Conservation (phyloP, 2,797 vertebrate species). For the Heliangelus exortis region DNA sequence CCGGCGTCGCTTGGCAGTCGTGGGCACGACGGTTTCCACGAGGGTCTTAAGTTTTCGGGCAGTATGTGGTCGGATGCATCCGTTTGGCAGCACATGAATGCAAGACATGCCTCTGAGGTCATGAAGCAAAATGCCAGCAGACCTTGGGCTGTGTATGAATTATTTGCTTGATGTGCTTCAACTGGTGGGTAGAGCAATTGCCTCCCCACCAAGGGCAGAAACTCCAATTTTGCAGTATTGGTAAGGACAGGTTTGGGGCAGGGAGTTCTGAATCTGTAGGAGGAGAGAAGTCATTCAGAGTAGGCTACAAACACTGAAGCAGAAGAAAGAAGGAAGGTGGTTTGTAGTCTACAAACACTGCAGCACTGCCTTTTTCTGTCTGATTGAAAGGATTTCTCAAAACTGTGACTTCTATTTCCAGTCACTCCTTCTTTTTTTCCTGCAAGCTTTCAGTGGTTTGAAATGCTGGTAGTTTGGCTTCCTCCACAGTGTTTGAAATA, state of each 20-base stretch:
- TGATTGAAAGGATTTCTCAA: neutral
- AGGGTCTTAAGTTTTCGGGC: fast-evolving
- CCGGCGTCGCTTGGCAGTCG: neutral
- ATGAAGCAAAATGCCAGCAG: fast-evolving
- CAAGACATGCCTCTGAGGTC: neutral
- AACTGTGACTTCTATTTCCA: neutral
- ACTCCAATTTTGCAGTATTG: fast-evolving
- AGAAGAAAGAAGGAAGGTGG: too few relatives aligned
- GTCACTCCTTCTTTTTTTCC: neutral
- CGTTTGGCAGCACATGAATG: neutral
- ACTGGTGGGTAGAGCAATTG: neutral
- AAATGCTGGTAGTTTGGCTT: neutral
- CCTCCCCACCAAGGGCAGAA: fast-evolving
- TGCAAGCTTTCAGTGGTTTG: neutral
- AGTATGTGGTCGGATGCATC: fast-evolving
- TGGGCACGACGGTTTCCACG: fast-evolving
- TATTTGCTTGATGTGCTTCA: fast-evolving
- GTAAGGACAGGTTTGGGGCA: too few relatives aligned
- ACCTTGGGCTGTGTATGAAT: neutral
- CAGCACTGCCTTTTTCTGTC: neutral
- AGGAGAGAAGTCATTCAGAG: fast-evolving
- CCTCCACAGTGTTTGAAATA: neutral
- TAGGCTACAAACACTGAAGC: neutral
- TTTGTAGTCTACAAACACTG: too few relatives aligned
- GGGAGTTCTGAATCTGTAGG: fast-evolving